Conservation (phyloP, 2,888 invertebrate species). For the Leucoma salicis region DNA sequence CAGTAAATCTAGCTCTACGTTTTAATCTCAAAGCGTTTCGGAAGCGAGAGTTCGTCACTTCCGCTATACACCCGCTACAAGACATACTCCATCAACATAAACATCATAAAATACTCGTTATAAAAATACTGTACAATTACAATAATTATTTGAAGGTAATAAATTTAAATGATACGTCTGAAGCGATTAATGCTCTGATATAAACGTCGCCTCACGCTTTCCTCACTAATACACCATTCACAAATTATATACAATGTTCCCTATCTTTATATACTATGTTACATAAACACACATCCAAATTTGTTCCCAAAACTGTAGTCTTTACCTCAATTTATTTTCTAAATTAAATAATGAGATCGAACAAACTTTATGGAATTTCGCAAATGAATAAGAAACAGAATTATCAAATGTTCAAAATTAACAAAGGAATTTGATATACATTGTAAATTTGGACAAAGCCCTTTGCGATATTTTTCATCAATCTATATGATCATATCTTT, state of each 20-base stretch:
- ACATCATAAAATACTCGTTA: conserved; percentile 76
- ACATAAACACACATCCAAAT: conserved; percentile 80
- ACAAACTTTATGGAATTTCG: conserved; percentile 74
- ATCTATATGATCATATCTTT: conserved; percentile 65
- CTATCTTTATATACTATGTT: conserved; percentile 66
- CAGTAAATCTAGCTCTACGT: conserved; percentile 66
- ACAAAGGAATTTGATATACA: conserved; percentile 33
- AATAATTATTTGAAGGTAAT: conserved; percentile 75
- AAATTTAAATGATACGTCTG: conserved; percentile 65
- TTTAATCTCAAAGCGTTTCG: conserved; percentile 69
- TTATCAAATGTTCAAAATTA: conserved; percentile 40
- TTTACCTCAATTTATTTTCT: conserved; percentile 80
- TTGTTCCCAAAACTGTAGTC: conserved; percentile 81
- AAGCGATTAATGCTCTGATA: conserved; percentile 67
- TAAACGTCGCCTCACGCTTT: conserved; percentile 51
- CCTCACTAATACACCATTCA: conserved; percentile 76
- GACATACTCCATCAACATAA: conserved; percentile 44
- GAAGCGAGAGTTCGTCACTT: conserved; percentile 23
- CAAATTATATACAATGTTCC: conserved; percentile 77
- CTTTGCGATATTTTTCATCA: conserved; percentile 52
- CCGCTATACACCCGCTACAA: conserved; percentile 31
- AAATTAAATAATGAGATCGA: conserved; percentile 82
- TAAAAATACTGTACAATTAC: conserved; percentile 81
- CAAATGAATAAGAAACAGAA: conserved; percentile 53
- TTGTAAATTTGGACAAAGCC: conserved; percentile 54